These are phyloP conservation scores for Sphinx pinastri DNA, from an alignment of 2,888 invertebrate species.

Conservation along the genomic window DNA sequence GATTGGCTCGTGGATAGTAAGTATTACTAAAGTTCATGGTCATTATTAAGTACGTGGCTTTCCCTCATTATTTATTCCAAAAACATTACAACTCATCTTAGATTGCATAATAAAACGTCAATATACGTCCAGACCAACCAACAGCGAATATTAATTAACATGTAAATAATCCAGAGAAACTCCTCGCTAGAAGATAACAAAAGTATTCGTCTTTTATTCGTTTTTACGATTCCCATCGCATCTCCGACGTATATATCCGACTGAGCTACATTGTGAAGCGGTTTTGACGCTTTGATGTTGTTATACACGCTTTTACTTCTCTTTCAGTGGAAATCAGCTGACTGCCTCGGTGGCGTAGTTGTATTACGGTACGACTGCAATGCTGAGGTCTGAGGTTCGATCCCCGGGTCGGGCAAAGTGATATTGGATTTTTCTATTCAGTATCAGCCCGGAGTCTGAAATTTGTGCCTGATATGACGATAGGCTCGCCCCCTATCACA, in stretches of 20 bases:
- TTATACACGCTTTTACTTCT: background rate
- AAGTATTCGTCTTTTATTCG: constrained; percentile 6
- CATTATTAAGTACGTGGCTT: too few species aligned
- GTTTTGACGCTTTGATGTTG: background rate
- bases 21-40: too few species aligned
- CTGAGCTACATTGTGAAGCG: background rate
- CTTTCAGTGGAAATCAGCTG: too few species aligned
- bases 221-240: constrained; percentile 7
- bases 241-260: background rate
- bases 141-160: background rate
- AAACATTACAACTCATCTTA: background rate
- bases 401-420: too few species aligned
- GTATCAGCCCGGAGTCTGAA: too few species aligned
- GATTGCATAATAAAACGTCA: background rate
- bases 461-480: too few species aligned
- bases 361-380: too few species aligned
- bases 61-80: background rate
- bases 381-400: too few species aligned
- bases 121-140: constrained; percentile 1
- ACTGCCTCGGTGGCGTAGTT: too few species aligned
- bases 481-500: too few species aligned
- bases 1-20: too few species aligned
- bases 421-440: too few species aligned
- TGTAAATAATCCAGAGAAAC: constrained; percentile 6
- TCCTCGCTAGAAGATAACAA: background rate